Evolutionary conservation across 1,140 invertebrate genomes (phyloP).

Genomic region (Calephelis virginiensis): DNA sequence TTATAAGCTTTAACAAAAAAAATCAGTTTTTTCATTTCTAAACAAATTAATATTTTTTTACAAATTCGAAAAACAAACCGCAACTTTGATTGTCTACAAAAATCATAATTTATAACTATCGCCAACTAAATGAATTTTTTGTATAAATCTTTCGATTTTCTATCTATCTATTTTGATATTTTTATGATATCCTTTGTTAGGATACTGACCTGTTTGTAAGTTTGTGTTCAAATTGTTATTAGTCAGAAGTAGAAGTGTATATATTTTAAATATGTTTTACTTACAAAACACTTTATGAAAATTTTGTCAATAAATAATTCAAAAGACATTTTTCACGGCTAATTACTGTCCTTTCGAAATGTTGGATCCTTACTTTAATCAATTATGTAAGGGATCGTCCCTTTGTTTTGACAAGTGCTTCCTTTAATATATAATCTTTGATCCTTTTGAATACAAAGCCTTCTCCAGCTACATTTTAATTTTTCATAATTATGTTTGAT

Average conservation of each 20-base stretch:
- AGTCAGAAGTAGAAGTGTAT: neutral
- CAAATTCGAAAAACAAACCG: no score
- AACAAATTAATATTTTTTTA: no score
- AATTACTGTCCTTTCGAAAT: neutral
- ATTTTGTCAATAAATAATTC: constrained; percentile 4
- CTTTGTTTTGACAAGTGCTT: constrained; percentile 12
- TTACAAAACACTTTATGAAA: neutral
- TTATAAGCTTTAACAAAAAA: no score
- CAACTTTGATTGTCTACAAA: no score
- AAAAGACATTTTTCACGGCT: neutral
- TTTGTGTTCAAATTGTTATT: neutral
- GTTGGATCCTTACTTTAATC: neutral
- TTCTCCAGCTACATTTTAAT: neutral
- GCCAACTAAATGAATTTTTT: no score
- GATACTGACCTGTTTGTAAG: no score
- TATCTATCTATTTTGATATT: no score
- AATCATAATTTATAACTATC: no score
- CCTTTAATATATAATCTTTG: constrained; percentile 5
- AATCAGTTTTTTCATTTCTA: no score
- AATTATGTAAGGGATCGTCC: constrained; percentile 12
- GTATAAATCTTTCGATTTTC: no score
- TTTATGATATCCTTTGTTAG: no score
- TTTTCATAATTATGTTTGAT: neutral
- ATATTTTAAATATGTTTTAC: neutral
- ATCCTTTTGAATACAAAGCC: constrained; percentile 11